Evolutionary conservation across 2,888 invertebrate genomes (phyloP), one percentile per base, ranked within the genome.

Genomic region (Xestia ashworthii): DNA sequence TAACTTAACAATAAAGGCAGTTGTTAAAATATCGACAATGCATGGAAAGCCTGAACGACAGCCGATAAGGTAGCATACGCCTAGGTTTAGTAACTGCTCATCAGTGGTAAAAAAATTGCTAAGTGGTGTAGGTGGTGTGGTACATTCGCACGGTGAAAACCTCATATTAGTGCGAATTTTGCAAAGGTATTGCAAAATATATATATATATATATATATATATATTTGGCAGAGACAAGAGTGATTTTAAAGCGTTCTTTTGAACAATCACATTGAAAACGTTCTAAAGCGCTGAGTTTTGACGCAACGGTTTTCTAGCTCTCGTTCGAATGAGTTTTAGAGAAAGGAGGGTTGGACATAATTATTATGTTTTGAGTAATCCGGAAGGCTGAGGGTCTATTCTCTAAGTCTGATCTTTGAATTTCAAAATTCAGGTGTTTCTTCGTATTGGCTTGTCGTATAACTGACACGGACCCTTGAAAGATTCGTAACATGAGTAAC

Each of bases 1-100:
- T 50, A 71, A 67, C 41, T 67, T 81, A 16, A 70, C 41, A 14
- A 50, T 22, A 11, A 44, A 32, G 14, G 8, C 8, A 1, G 11
- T 14, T 67, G 4, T 55, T 25, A 58, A 46, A 69, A 75, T 60
- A 70, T 75, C 50, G 25, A 65, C 80, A 69, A 65, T 46, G 8
- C 65, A 60, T 74, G 55, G 22, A 69, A 68, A 58, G 9, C 44
- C 62, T 68, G 62, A 64, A 25, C 60, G 32, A 44, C 53, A 66
- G 44, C 32, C 62, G 72, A 81, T 72, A 71, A 53, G 12, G 25
- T 44, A 11, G 44, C 44, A 11, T 44, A 44, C 0, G 44, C 44
- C 44, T 44, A 44, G 44, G 44, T 44, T 8, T 9, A 44, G 9
- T 41, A 41, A 41, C 41, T 41, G 41, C 41, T 41, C 8, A 41